Percentiles rank a stretch among this genome's conserved stretches.
phyloP scores from a whole-genome alignment of 2,888 invertebrate species.

The Andrena bicolor region DNA sequence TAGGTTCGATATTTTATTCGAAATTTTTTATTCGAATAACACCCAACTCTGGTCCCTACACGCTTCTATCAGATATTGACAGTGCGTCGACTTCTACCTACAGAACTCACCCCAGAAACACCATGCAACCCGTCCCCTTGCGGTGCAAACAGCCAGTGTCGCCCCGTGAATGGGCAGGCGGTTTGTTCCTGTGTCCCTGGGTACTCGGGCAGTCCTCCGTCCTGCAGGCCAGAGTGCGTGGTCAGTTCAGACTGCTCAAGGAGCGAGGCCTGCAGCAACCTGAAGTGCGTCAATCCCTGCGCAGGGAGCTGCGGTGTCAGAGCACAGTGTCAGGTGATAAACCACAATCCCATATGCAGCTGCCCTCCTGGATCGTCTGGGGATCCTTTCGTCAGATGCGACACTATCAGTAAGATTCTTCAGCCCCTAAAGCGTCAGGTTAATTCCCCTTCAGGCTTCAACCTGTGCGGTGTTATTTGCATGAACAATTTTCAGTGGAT shows the following conservation, averaged over 20 bases:
- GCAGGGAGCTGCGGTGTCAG: conserved; percentile 92
- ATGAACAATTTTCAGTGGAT: conserved; percentile 84
- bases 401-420: conserved; percentile 60
- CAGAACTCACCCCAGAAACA: conserved; percentile 46
- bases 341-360: conserved; percentile 87
- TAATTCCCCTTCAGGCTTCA: neutral
- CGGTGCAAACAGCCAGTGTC: conserved; percentile 90
- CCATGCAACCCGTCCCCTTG: conserved; percentile 88
- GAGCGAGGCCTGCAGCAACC: conserved; percentile 91
- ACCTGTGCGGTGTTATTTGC: neutral
- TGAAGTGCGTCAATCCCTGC: conserved; percentile 94
- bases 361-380: conserved; percentile 87
- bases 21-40: too few relatives aligned
- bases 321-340: conserved; percentile 87
- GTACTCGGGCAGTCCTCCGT: conserved; percentile 91
- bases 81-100: neutral
- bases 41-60: too few relatives aligned
- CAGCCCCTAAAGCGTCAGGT: neutral
- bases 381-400: conserved; percentile 87
- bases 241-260: conserved; percentile 91
- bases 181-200: conserved; percentile 91
- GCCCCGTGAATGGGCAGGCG: conserved; percentile 89
- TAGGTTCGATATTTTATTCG: neutral
- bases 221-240: conserved; percentile 92
- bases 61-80: conserved; percentile 22